Base-by-base conservation (phyloP, 2,888 invertebrate genomes). In the Agrochola macilenta region DNA sequence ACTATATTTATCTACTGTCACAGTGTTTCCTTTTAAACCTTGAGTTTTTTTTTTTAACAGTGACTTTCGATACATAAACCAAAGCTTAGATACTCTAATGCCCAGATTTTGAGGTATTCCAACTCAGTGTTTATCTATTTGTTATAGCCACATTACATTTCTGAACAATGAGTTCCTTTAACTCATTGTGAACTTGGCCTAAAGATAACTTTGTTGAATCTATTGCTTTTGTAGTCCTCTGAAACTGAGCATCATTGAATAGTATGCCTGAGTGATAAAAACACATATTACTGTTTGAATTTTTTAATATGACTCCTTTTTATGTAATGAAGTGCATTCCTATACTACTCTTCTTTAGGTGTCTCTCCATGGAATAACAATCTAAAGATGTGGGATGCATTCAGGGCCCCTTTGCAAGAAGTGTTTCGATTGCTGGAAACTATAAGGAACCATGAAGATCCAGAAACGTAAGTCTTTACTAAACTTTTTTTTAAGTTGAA, bases 301-400 rank as follows among this genome's bases (percentile, higher is more conserved):
- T 8, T 5, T 20, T 17, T 74, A 23, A 57, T 20, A 20, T 30
- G 9, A 43, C 54, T 54, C 26, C 11, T 23, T 35, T 76, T 39
- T 12, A 46, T 43, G 11, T 26, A 52, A 46, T 23, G 9, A 35
- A 26, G 9, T 60, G 5, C 14, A 66, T 46, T 49, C 14, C n/a
- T 30, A 30, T 58, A 35, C 26, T 66, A 5, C 0, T 43, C 74
- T 17, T 76, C 94, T 91, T 92, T 97, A 92, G 98, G 98, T 79
- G 99, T 99, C 17, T 97, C 98, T 82, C 99, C 99, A 76, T 99
- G 99, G 99, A 97, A 97, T 76, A 97, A 97, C 82, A 98, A 98
- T 88, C 96, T 99, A 87, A 97, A 98, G 87, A 97, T 99, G 89
- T 98, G 98, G 92, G 99, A 99, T 97, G 99, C 99, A 65, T 99